Evolutionary conservation across 2,797 vertebrate genomes (phyloP).

Genomic region (Stomatorhinus walkeri): DNA sequence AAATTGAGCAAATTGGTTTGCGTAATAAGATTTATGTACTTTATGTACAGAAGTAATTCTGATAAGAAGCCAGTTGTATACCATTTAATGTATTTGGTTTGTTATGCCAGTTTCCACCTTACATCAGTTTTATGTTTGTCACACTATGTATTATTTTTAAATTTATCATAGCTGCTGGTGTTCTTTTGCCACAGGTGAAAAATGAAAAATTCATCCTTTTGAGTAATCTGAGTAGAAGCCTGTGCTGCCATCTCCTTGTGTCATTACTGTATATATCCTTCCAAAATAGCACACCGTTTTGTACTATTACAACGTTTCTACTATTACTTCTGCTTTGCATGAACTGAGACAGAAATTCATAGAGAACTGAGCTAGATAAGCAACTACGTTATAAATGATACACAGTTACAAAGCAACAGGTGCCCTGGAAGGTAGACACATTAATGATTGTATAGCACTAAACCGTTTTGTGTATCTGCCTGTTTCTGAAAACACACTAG

Average conservation of each 20-base stretch:
- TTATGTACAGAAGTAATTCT: background rate
- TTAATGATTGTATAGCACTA: conserved; percentile 43
- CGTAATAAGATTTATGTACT: background rate
- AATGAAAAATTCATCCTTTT: conserved; percentile 51
- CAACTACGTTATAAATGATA: conserved; percentile 9
- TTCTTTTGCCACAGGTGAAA: conserved; percentile 41
- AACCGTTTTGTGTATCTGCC: conserved; percentile 31
- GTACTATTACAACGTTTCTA: too few relatives aligned
- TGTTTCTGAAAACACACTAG: conserved; percentile 28
- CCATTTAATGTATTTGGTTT: background rate
- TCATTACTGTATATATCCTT: background rate
- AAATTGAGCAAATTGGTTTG: background rate
- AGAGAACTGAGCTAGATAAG: background rate
- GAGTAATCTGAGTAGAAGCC: conserved; percentile 45
- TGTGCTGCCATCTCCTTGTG: conserved; percentile 25
- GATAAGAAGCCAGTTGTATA: background rate
- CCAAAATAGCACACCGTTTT: background rate
- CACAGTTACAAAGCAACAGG: conserved; percentile 40
- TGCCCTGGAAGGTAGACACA: conserved; percentile 45
- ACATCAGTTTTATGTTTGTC: background rate
- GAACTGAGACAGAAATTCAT: conserved; percentile 23
- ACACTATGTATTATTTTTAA: conserved; percentile 18
- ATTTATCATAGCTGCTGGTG: conserved; percentile 46
- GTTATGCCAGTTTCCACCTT: background rate
- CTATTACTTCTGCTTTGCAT: conserved; percentile 37